Evolutionary conservation across 2,888 invertebrate species (phyloP).

Genomic region (Labia minor): DNA sequence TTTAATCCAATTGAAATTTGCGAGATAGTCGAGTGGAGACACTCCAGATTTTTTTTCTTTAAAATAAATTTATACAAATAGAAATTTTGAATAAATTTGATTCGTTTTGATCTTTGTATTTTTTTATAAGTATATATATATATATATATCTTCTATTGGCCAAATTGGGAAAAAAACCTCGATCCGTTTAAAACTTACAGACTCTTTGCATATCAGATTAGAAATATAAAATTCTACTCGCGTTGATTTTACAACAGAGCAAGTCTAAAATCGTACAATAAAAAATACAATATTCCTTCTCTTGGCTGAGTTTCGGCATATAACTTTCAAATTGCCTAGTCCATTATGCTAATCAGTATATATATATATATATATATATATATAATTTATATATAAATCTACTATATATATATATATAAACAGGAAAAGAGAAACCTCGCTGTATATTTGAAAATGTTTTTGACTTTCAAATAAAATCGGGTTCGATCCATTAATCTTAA

Average conservation of each 20-base stretch:
- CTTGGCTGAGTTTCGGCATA: not conserved
- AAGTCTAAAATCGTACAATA: not conserved
- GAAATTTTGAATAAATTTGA: too few relatives aligned
- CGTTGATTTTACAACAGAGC: constrained; percentile 1
- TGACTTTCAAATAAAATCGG: constrained; percentile 1
- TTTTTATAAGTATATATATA: too few relatives aligned
- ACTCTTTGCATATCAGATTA: not conserved
- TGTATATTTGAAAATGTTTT: not conserved
- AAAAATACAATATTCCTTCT: not conserved
- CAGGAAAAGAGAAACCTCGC: not conserved
- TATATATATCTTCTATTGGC: too few relatives aligned
- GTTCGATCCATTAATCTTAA: not conserved
- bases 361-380: not conserved
- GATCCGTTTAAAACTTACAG: not conserved
- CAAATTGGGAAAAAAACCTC: not conserved
- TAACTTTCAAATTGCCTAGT: constrained; percentile 13
- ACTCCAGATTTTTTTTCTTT: too few relatives aligned
- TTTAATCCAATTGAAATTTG: too few relatives aligned
- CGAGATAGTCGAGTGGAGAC: too few relatives aligned
- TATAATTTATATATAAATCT: constrained; percentile 13
- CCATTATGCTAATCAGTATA: constrained; percentile 1
- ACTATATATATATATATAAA: not conserved
- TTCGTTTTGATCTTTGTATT: too few relatives aligned
- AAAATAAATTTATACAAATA: too few relatives aligned
- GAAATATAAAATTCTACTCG: constrained; percentile 2